These are phyloP conservation scores for Bilobella aurantiaca DNA, from an alignment of 1,140 invertebrate species.

Conservation along the genomic window DNA sequence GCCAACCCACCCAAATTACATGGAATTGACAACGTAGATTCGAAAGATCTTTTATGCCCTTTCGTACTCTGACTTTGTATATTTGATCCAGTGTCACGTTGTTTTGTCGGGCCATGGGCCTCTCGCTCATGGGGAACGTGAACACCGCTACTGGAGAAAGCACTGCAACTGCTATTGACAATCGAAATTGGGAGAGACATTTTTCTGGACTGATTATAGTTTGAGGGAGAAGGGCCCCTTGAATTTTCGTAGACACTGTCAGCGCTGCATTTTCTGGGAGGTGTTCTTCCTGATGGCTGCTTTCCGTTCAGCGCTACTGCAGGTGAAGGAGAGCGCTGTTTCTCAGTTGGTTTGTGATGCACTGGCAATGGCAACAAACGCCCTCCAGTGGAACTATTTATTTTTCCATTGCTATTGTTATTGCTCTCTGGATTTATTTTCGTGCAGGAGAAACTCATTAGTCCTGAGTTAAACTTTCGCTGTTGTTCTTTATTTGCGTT, in stretches of 20 bases:
- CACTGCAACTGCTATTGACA: background rate
- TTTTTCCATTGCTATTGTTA: background rate
- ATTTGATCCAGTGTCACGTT: background rate
- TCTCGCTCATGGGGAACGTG: no score
- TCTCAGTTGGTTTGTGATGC: background rate
- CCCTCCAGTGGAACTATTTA: background rate
- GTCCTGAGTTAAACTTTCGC: background rate
- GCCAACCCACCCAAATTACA: no score
- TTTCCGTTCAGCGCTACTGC: background rate
- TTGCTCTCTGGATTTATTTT: background rate
- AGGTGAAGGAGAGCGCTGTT: background rate
- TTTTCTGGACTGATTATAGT: background rate
- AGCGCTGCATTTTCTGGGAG: background rate
- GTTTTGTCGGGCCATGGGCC: background rate
- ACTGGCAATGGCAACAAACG: background rate
- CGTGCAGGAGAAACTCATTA: constrained; percentile 7
- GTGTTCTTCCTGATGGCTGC: background rate
- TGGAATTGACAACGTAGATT: background rate
- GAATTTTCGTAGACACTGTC: background rate
- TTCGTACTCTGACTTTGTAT: background rate
- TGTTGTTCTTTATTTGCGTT: background rate
- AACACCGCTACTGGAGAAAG: background rate
- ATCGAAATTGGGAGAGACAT: background rate
- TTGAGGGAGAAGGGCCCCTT: background rate
- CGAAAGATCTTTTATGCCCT: constrained; percentile 1